Percentiles rank a stretch among this genome's conserved stretches.
Conservation (phyloP, 2,888 invertebrate genomes). For the Sicus ferrugineus region DNA sequence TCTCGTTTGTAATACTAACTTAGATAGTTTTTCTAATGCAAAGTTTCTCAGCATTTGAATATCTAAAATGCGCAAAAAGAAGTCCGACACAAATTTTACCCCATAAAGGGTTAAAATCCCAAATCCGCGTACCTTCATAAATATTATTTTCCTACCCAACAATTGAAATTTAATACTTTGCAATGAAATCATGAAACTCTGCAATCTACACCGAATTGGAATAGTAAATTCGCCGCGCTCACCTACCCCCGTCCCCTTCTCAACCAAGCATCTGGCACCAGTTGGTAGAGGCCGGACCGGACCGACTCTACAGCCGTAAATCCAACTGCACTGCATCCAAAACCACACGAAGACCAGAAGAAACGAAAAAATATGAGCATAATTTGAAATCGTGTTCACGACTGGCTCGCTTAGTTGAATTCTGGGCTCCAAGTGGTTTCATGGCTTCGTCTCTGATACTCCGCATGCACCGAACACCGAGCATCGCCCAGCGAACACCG, state of each 20-base stretch:
- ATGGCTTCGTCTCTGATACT: neutral
- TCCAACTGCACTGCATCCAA: neutral
- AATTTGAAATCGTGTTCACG: conserved; percentile 9
- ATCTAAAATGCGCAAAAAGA: too few relatives aligned
- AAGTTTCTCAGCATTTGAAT: too few relatives aligned
- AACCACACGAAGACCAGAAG: neutral
- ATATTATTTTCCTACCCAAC: neutral
- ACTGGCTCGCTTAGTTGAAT: neutral
- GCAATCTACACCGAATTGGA: too few relatives aligned
- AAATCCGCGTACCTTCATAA: too few relatives aligned
- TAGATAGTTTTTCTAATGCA: too few relatives aligned
- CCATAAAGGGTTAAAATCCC: too few relatives aligned
- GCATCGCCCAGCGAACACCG: neutral
- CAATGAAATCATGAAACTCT: neutral
- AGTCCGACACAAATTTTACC: too few relatives aligned
- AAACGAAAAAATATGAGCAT: neutral
- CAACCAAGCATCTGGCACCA: neutral
- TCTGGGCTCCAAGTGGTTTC: neutral
- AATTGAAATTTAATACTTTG: neutral
- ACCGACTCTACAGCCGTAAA: neutral
- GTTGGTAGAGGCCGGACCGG: neutral
- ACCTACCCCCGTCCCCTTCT: neutral
- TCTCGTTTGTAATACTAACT: too few relatives aligned
- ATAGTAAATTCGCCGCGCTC: neutral
- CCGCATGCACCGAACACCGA: neutral